These are phyloP conservation scores for Echiichthys vipera DNA, from an alignment of 2,797 vertebrate species.

Conservation along the genomic window DNA sequence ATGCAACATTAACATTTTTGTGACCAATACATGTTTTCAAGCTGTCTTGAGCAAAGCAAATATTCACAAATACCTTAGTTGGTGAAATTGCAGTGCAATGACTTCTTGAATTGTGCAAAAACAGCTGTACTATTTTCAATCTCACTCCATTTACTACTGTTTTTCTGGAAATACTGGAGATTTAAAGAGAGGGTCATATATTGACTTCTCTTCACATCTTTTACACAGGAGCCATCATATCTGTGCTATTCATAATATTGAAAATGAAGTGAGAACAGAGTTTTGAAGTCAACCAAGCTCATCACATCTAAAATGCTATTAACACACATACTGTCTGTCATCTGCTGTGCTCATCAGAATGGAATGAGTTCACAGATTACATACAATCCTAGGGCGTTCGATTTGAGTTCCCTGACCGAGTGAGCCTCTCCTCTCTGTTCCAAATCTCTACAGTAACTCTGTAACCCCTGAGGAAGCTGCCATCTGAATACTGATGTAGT, in stretches of 20 bases:
- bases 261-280: constrained; percentile 41
- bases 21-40: constrained; percentile 2
- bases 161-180: constrained; percentile 46
- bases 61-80: not conserved
- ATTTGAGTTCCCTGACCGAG: constrained; percentile 48
- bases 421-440: constrained; percentile 44
- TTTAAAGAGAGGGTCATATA: constrained; percentile 24
- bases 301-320: constrained; percentile 65
- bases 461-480: constrained; percentile 56
- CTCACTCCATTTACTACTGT: constrained; percentile 17
- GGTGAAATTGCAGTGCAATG: not conserved
- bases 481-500: constrained; percentile 79
- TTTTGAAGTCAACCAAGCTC: constrained; percentile 57
- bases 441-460: constrained; percentile 68
- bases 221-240: constrained; percentile 39
- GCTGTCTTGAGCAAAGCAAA: not conserved
- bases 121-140: constrained; percentile 52
- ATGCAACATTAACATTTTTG: not conserved
- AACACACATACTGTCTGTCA: constrained; percentile 55
- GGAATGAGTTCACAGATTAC: constrained; percentile 68
- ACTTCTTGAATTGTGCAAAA: constrained; percentile 29
- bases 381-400: constrained; percentile 51
- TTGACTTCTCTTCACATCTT: constrained; percentile 38
- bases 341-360: constrained; percentile 64
- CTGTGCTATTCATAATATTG: constrained; percentile 29